Percentiles rank a stretch among this genome's conserved stretches.
Evolutionary conservation across 2,888 invertebrate species (phyloP).

Genomic region (Calephelis perditalis): DNA sequence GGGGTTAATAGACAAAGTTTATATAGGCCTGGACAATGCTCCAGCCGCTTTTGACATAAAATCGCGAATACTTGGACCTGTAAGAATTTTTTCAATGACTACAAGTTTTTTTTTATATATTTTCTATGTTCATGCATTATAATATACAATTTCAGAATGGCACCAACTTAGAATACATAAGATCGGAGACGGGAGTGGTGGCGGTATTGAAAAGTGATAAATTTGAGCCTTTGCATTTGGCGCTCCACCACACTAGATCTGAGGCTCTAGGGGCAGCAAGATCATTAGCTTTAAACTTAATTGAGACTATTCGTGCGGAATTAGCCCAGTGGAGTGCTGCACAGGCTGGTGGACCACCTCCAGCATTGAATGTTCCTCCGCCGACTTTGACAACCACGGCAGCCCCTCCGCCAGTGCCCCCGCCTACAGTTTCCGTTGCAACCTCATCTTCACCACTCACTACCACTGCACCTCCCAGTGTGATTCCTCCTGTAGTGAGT

Average conservation of each 20-base stretch:
- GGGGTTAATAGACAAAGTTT: slow-evolving; percentile 82
- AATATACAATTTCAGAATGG: slow-evolving; percentile 68
- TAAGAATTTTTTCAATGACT: slow-evolving; percentile 36
- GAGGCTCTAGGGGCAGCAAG: slow-evolving; percentile 84
- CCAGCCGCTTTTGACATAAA: slow-evolving; percentile 86
- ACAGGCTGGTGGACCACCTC: slow-evolving; percentile 63
- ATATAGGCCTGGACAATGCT: slow-evolving; percentile 86
- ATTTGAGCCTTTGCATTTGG: slow-evolving; percentile 85
- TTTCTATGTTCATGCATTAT: background rate
- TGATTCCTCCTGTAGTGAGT: slow-evolving; percentile 61
- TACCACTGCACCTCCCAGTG: slow-evolving; percentile 49
- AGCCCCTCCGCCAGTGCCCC: slow-evolving; percentile 52
- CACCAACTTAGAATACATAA: slow-evolving; percentile 86
- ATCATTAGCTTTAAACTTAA: slow-evolving; percentile 83
- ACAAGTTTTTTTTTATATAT: slow-evolving; percentile 25
- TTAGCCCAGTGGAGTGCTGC: slow-evolving; percentile 71
- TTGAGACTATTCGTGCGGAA: slow-evolving; percentile 85
- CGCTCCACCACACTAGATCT: slow-evolving; percentile 84
- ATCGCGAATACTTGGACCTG: slow-evolving; percentile 83
- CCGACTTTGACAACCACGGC: slow-evolving; percentile 56
- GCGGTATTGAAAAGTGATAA: slow-evolving; percentile 85
- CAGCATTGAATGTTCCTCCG: slow-evolving; percentile 61
- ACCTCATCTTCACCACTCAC: slow-evolving; percentile 50
- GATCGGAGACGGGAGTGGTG: slow-evolving; percentile 87
- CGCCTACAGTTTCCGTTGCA: slow-evolving; percentile 51